Base-by-base conservation (phyloP, 2,113 vertebrate species). In the Odontophorus gujanensis region DNA sequence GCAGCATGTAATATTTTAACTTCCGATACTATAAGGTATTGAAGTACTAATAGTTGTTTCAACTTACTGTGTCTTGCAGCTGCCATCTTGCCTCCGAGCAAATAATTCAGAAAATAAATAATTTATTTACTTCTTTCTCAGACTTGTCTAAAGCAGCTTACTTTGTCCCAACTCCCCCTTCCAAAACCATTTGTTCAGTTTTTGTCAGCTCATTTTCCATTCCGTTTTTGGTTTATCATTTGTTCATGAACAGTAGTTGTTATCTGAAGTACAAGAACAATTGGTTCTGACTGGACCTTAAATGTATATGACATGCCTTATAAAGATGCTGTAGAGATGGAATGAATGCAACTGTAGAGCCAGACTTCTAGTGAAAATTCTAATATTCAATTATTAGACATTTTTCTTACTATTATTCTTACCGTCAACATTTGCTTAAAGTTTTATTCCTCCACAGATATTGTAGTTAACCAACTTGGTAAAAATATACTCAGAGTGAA, bases 381-480 rank as follows among this genome's bases (percentile, higher is more conserved):
- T 16, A 19, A 45, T 81, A 85, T 22, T 87, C 32, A 8, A 53
- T 85, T 59, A 38, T 36, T 73, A 28, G 43, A 36, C 62, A 28
- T 90, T 93, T 86, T 93, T 89, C 34, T 67, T 78, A 18, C 19
- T 81, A 28, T 90, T 93, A 83, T 93, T 89, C 38, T 67, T 75
- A 16, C 13, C 78, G 71, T 6, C 59, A 50, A 55, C 8, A 30
- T 53, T 53, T 28, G 53, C 77, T 94, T 45, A 13, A 90, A 92
- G 53, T 79, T 81, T 20, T 63, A 0, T 42, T 76, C 36, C 91
- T 88, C 55, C 53, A 76, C 65, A 88, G 48, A 55, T 0, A 4
- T 57, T 84, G 24, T 68, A 47, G 26, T 71, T 83, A 90, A 75
- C 40, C 19, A 75, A 6, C 19, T 78, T 71, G 22, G 40, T 90